These are phyloP conservation scores for Lerista edwardsae DNA, from an alignment of 2,797 vertebrate species.

Conservation along the genomic window DNA sequence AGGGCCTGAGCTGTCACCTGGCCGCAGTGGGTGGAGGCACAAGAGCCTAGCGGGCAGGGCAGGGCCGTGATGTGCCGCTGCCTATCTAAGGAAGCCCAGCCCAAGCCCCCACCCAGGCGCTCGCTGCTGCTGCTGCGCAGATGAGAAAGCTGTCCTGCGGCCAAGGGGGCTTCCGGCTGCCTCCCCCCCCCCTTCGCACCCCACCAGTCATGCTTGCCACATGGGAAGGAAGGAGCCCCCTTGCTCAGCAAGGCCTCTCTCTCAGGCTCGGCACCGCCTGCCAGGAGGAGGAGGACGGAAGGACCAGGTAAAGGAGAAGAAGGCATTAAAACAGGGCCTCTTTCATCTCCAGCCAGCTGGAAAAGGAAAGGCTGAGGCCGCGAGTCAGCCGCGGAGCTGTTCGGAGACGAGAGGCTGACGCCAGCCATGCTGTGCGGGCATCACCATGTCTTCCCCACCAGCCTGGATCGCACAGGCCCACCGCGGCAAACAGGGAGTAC, in stretches of 20 bases:
- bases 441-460: not conserved
- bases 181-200: not conserved
- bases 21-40: no score
- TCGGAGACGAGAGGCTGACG: not conserved
- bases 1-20: no score
- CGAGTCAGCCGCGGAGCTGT: not conserved
- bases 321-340: not conserved
- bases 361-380: no score
- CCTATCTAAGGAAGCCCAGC: not conserved
- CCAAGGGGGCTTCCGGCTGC: not conserved
- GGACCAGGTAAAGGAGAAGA: not conserved
- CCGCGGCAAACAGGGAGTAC: not conserved
- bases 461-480: not conserved
- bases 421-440: no score
- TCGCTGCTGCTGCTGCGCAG: not conserved
- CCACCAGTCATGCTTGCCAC: not conserved
- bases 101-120: not conserved
- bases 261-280: no score
- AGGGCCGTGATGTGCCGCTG: no score
- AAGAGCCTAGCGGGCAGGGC: no score
- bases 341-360: accelerated
- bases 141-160: conserved; percentile 16
- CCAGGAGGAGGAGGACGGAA: not conserved
- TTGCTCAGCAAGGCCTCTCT: not conserved
- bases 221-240: not conserved